phyloP scores from a whole-genome alignment of 1,140 invertebrate genomes.

The Brachionus asplanchnoidis region DNA sequence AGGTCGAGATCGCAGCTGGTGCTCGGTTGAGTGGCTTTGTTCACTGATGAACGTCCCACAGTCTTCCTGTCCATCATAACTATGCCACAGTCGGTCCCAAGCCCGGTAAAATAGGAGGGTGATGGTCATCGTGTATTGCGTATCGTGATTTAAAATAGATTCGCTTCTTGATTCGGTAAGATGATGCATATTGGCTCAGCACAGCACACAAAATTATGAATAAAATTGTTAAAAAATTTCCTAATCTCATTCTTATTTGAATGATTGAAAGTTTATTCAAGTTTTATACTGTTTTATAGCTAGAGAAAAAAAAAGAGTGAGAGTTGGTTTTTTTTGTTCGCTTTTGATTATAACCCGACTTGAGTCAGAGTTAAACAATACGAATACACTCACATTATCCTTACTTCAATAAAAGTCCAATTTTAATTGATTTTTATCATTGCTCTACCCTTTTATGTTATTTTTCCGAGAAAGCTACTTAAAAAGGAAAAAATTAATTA shows the following conservation, averaged over 20 bases:
- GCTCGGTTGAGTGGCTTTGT: neutral
- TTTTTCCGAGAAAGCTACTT: no score
- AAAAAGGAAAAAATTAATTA: no score
- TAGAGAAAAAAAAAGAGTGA: neutral
- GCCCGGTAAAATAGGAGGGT: no score
- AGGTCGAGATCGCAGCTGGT: neutral
- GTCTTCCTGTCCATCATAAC: neutral
- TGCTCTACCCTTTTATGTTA: no score
- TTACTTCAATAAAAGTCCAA: neutral
- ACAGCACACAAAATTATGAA: no score
- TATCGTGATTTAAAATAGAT: no score
- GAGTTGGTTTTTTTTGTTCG: neutral
- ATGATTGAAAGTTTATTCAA: neutral
- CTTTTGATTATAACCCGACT: slow-evolving; percentile 18
- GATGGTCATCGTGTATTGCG: neutral
- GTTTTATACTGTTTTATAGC: neutral
- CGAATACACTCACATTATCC: neutral
- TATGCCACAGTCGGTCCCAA: no score
- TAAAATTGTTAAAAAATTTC: no score
- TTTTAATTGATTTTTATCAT: no score
- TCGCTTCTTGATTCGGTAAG: no score
- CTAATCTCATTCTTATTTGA: neutral
- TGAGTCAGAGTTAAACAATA: neutral
- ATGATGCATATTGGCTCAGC: no score
- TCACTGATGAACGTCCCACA: neutral